These are phyloP conservation scores for Ganaspis sp. DNA, from an alignment of 1,140 invertebrate species.

Conservation along the genomic window DNA sequence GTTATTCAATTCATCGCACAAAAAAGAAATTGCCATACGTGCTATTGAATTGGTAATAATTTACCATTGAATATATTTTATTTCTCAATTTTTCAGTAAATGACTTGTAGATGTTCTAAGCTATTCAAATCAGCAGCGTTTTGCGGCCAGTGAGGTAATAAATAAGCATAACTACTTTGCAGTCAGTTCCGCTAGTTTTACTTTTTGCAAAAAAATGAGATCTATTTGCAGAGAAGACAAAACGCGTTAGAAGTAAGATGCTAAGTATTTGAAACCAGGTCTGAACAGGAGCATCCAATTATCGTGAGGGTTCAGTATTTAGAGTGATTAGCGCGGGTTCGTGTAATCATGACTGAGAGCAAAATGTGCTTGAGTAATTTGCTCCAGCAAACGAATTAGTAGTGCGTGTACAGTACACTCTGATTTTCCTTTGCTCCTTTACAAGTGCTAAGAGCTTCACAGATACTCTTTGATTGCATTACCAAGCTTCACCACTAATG, in stretches of 20 bases:
- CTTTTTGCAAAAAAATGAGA: background rate
- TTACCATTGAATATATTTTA: no score
- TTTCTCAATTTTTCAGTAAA: no score
- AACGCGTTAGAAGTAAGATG: background rate
- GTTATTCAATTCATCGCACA: no score
- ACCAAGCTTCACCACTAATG: background rate
- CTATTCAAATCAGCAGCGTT: no score
- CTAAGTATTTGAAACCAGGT: slow-evolving; percentile 9
- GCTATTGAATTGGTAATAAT: no score
- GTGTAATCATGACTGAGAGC: slow-evolving; percentile 55
- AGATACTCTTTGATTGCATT: slow-evolving; percentile 22
- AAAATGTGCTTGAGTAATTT: slow-evolving; percentile 49
- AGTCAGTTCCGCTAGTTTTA: background rate
- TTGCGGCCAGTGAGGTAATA: no score
- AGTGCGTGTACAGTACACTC: slow-evolving; percentile 40
- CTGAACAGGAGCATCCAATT: slow-evolving; percentile 39
- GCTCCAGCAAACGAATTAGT: slow-evolving; percentile 58
- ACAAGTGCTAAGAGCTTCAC: slow-evolving; percentile 22
- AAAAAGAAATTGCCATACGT: no score
- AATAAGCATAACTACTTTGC: background rate
- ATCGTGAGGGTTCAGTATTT: slow-evolving; percentile 47
- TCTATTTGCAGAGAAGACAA: slow-evolving; percentile 49
- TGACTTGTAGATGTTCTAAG: no score
- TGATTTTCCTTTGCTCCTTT: slow-evolving; percentile 43
- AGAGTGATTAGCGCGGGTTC: slow-evolving; percentile 59